Base-by-base conservation (phyloP, 2,888 invertebrate species). In the Chrysopilus asiliformis region DNA sequence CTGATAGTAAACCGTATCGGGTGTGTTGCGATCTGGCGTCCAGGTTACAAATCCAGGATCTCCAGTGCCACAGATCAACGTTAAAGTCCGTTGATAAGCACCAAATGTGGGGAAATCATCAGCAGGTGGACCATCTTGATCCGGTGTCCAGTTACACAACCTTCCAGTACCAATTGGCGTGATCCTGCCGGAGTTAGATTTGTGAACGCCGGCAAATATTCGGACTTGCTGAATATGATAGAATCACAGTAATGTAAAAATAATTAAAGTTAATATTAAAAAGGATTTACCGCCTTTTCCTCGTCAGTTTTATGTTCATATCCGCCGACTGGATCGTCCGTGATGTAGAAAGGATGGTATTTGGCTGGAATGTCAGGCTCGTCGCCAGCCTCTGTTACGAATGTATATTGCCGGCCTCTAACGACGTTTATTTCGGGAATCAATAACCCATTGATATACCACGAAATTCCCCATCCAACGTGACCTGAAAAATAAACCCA, bases 1-100 rank as follows among this genome's bases (percentile, higher is more conserved):
- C 81, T 94, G 93, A 60, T 93, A 93, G 58, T 90, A 93, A 25
- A 93, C 86, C 6, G 85, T 81, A 56, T 91, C 83, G 0, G 93
- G 91, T 0, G 91, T 91, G 48, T 79, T 71, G 38, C 68, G 64
- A 57, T 89, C 86, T 0, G 91, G 91, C 1, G 78, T 84, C 86
- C 89, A 93, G 43, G 79, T 75, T 25, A 91, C 74, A 26, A 87
- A 68, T 8, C 86, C 90, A 0, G 89, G 86, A 49, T 79, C 79
- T 4, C 89, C 89, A 39, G 69, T 68, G 52, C 89, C 87, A 57
- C 91, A 93, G 48, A 78, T 74, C 2, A 91, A 68, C 13, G 81
- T 80, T 14, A 91, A 64, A 0, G 80, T 80, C 18, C 90, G 69
- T 62, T 91, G 91, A 59, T 85, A 91, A 4, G 87, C 87, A 1